Evolutionary conservation across 2,888 invertebrate genomes (phyloP).

Genomic region (Molanna angustata): DNA sequence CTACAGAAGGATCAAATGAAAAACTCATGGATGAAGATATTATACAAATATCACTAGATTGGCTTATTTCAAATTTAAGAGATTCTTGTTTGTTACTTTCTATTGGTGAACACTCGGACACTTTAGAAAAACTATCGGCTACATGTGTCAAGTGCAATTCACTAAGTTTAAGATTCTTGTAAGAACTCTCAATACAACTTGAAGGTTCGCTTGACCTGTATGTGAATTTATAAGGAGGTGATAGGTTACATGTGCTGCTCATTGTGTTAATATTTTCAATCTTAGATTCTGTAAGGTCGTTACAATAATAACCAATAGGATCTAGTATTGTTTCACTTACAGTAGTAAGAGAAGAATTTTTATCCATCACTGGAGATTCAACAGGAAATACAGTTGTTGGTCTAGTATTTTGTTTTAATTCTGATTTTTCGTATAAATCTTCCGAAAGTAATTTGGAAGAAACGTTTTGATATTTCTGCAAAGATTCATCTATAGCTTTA

Average conservation of each 20-base stretch:
- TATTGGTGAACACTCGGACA: slow-evolving; percentile 28
- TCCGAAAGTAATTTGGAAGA: background rate
- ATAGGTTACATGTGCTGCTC: slow-evolving; percentile 26
- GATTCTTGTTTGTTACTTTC: slow-evolving; percentile 24
- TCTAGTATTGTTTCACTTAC: slow-evolving; percentile 27
- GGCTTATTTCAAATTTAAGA: slow-evolving; percentile 44
- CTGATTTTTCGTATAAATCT: background rate
- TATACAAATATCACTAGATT: slow-evolving; percentile 52
- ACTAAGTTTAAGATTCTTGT: slow-evolving; percentile 25
- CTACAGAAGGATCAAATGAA: slow-evolving; percentile 51
- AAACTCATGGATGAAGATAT: slow-evolving; percentile 55
- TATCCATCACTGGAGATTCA: slow-evolving; percentile 26
- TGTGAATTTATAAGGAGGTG: slow-evolving; percentile 27
- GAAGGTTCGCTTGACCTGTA: slow-evolving; percentile 28
- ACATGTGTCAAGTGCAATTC: slow-evolving; percentile 24
- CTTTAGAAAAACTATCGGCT: slow-evolving; percentile 28
- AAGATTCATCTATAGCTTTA: background rate
- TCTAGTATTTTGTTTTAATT: background rate
- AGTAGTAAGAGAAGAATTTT: slow-evolving; percentile 27
- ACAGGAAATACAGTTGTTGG: background rate
- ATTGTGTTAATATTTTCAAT: slow-evolving; percentile 27
- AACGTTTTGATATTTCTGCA: background rate
- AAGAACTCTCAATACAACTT: slow-evolving; percentile 23
- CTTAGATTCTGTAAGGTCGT: slow-evolving; percentile 27
- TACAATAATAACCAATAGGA: slow-evolving; percentile 19